Conservation (phyloP, 2,797 vertebrate genomes). For the Sebastes trivittatus region DNA sequence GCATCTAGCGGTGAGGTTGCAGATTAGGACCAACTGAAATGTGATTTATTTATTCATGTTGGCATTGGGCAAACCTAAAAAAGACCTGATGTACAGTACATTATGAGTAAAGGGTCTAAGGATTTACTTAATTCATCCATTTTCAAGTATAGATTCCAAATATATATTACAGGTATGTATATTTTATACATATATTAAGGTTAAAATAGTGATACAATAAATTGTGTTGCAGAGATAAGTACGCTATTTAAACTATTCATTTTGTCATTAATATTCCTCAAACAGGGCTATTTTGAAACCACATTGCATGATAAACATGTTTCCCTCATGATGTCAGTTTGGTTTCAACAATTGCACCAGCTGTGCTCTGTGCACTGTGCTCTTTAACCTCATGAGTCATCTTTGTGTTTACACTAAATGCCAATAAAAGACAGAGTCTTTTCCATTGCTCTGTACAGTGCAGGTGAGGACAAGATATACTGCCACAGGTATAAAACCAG, state of each 20-base stretch:
- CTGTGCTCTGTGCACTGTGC: neutral
- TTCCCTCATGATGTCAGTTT: neutral
- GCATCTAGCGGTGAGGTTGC: too few species aligned
- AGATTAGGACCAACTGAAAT: too few species aligned
- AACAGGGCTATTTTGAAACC: neutral
- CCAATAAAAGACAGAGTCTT: neutral
- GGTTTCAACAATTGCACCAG: neutral
- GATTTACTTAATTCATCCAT: too few species aligned
- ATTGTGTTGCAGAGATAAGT: neutral
- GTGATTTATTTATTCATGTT: too few species aligned
- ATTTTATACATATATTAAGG: neutral
- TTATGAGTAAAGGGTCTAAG: too few species aligned
- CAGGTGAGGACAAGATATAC: neutral
- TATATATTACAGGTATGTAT: neutral
- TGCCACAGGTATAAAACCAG: neutral
- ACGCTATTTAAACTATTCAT: neutral
- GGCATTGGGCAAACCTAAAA: too few species aligned
- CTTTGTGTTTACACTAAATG: neutral
- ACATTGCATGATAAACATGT: too few species aligned
- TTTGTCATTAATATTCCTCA: neutral
- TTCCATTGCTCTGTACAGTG: neutral
- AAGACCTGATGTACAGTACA: too few species aligned
- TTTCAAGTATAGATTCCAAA: too few species aligned
- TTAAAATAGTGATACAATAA: neutral
- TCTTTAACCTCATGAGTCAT: neutral